These are phyloP conservation scores for Gari tellinella DNA, from an alignment of 2,888 invertebrate genomes.

Conservation along the genomic window DNA sequence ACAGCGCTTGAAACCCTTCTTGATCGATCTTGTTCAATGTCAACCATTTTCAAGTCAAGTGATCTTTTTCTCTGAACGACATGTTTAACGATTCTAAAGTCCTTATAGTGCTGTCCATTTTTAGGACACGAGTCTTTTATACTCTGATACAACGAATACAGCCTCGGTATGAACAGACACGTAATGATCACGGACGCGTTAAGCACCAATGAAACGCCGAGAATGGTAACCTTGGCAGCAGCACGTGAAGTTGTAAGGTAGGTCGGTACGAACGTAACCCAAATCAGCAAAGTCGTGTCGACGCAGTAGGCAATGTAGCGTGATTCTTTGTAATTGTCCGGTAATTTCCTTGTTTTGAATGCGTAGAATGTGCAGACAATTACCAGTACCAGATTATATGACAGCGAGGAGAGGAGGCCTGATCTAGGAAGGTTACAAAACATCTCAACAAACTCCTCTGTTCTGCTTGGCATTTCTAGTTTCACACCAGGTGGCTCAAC, in stretches of 20 bases:
- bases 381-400: conserved; percentile 73
- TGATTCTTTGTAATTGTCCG: conserved; percentile 80
- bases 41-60: background rate
- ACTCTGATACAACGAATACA: conserved; percentile 66
- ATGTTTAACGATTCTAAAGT: conserved; percentile 55
- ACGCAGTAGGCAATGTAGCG: conserved; percentile 77
- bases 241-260: conserved; percentile 66
- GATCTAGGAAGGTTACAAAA: conserved; percentile 67
- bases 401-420: conserved; percentile 68
- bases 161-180: conserved; percentile 75
- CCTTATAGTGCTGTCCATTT: conserved; percentile 35
- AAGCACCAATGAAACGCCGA: conserved; percentile 68
- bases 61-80: conserved; percentile 51
- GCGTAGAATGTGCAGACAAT: conserved; percentile 72
- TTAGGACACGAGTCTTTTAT: conserved; percentile 24
- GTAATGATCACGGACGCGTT: conserved; percentile 70
- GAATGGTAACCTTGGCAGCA: conserved; percentile 61
- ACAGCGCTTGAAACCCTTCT: background rate
- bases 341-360: conserved; percentile 77
- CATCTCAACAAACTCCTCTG: conserved; percentile 68
- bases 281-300: conserved; percentile 71
- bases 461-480: conserved; percentile 67
- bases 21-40: background rate
- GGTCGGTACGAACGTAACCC: conserved; percentile 71
- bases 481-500: conserved; percentile 59